Base-by-base conservation (phyloP, 2,888 invertebrate genomes). In the Himalopsyche kuldschensis region DNA sequence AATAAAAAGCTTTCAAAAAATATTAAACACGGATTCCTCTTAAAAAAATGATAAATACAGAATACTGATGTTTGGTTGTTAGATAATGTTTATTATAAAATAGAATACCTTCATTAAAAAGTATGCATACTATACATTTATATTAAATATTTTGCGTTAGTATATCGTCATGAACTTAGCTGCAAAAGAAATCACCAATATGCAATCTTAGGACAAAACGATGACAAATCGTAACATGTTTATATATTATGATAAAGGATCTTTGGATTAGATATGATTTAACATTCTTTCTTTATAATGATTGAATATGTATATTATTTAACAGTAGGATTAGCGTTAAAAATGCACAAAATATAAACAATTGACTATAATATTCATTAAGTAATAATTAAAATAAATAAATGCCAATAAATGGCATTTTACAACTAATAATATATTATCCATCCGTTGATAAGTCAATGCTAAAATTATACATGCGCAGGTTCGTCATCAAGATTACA, bases 141-240 rank as follows among this genome's bases (percentile, higher is more conserved):
- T 82, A 82, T 48, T 77, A 79, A 47, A 47, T 80, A 8, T 20
- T 55, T 69, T 69, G 63, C 63, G 63, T 63, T 27, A 69, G 11
- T 69, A 11, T 11, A 27, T 69, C 11, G 11, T 69, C 69, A 10
- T 30, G 41, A 41, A 41, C 35, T 80, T 80, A 82, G 79, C 82
- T 75, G 82, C 79, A 77, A 82, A 82, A 69, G 10, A 69, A 69
- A 69, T 69, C 69, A 69, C 69, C 69, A 69, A 79, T 79, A 82
- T 46, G 79, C 82, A 69, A 27, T 82, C 82, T 82, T 76, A 82
- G 30, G 77, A 79, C 55, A 80, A 82, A 48, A 47, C 30, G 63
- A 27, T 27, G 27, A 32, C 30, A 75, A 75, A 32, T 63, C 5
- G 15, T 76, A 81, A 75, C 76, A 81, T 79, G 27, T 79, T 47